These are phyloP conservation scores for Crotalus tigris DNA, from an alignment of 2,113 vertebrate species.

Conservation along the genomic window DNA sequence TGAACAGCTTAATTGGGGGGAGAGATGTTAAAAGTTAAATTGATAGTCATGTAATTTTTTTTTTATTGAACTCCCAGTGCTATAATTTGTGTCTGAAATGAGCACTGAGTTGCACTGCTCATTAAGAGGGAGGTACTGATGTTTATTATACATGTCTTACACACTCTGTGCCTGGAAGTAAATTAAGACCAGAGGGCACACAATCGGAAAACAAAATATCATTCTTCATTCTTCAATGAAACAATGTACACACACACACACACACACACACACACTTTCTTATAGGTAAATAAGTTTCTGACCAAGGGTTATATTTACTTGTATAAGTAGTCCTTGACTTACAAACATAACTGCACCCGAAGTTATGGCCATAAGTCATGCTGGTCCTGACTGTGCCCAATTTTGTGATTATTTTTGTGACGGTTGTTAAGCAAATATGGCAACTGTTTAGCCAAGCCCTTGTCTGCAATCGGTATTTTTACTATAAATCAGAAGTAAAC, in stretches of 20 bases:
- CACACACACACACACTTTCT: no score
- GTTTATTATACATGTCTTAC: background rate
- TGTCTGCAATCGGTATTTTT: background rate
- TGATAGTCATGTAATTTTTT: background rate
- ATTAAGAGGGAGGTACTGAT: slow-evolving; percentile 6
- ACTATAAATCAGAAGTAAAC: background rate
- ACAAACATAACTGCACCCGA: background rate
- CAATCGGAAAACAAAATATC: background rate
- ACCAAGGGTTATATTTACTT: background rate
- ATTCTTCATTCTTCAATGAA: background rate
- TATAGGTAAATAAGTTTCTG: no score
- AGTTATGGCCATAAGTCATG: background rate
- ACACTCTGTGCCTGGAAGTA: background rate
- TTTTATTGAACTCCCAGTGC: background rate
- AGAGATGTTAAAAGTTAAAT: slow-evolving; percentile 25
- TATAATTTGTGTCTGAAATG: background rate
- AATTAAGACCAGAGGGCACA: slow-evolving; percentile 13
- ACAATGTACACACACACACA: background rate
- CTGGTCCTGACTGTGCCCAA: background rate
- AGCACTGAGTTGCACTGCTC: background rate
- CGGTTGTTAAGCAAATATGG: background rate
- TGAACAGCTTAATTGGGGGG: background rate
- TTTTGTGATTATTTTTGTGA: background rate
- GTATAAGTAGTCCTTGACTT: background rate
- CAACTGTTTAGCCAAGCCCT: background rate